Evolutionary conservation across 2,113 vertebrate species (phyloP).

Genomic region (mouse (Mus musculus)): DNA sequence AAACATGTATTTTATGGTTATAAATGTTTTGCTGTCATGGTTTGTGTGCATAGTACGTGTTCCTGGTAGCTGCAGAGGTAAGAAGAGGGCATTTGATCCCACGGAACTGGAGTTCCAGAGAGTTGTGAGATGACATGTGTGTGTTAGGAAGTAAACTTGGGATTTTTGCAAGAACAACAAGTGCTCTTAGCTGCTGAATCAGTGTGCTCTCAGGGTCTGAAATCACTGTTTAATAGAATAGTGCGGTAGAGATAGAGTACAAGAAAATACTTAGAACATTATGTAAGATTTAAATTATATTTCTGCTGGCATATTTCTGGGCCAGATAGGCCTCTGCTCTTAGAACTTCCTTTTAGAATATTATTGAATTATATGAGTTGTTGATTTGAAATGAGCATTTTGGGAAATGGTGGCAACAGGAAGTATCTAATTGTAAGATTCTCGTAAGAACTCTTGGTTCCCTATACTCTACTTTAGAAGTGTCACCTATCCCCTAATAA

Average conservation of each 20-base stretch:
- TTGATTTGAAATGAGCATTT: constrained; percentile 86
- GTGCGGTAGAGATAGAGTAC: constrained; percentile 77
- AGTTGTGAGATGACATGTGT: background rate
- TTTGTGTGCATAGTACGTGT: background rate
- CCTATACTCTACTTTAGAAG: background rate
- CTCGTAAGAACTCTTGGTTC: background rate
- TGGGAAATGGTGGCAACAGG: constrained; percentile 72
- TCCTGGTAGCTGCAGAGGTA: background rate
- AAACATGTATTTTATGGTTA: background rate
- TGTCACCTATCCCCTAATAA: background rate
- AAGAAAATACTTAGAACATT: constrained; percentile 80
- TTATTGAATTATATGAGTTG: constrained; percentile 85
- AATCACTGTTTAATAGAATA: constrained; percentile 76
- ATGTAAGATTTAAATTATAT: constrained; percentile 83
- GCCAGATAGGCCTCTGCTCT: constrained; percentile 81
- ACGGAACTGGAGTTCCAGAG: background rate
- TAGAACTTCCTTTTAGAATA: constrained; percentile 82
- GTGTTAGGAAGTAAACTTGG: background rate
- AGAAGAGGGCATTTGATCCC: background rate
- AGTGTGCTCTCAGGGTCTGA: background rate
- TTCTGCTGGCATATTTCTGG: constrained; percentile 81
- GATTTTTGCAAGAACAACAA: background rate
- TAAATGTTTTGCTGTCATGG: no score
- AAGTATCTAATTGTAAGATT: constrained; percentile 15
- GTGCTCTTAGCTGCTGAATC: background rate